Base-by-base conservation (phyloP, 1,140 invertebrate genomes). In the Neodiprion pinetum region DNA sequence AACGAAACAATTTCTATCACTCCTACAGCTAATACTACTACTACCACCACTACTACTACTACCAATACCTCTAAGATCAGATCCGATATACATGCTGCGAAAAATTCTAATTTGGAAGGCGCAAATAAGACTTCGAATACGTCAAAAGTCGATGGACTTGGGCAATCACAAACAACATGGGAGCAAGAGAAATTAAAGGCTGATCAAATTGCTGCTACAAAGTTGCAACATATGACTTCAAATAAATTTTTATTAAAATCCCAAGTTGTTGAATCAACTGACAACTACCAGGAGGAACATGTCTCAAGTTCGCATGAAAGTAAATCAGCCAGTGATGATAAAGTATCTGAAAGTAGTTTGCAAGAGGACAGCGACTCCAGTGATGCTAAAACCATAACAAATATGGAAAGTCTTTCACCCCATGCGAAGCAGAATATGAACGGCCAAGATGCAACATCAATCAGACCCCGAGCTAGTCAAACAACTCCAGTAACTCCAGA, bases 401-500 rank as follows among this genome's bases (percentile, higher is more conserved):
- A 86, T 78, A 23, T 80, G 47, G 81, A 83, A 8, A 75, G 77
- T 70, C 67, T 75, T 7, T 75, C 78, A 17, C 66, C 72, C 66
- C 76, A 78, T 48, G 79, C 72, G 9, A 53, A 72, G 8, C 76
- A 80, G 23, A 76, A 77, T 66, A 78, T 75, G 21, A 82, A 80
- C 11, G 82, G 81, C 12, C 77, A 48, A n/a, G 72, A 66, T 71
- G 84, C 86, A 21, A 83, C 77, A 21, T 68, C 78, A 7, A 72
- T 69, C 9, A 81, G 83, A 78, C 78, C 76, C 53, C 79, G 48
- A 81, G 82, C 77, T 72, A 79, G 53, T 77, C 80, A 74, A 74
- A 78, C 73, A 67, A 73, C 74, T 68, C 72, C 75, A 48, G 75
- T 84, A n/a, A 83, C 80, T 72, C 90, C 92, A 12, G 93, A 94